Base-by-base conservation (phyloP, 2,888 invertebrate species). In the Drosophila formosana region DNA sequence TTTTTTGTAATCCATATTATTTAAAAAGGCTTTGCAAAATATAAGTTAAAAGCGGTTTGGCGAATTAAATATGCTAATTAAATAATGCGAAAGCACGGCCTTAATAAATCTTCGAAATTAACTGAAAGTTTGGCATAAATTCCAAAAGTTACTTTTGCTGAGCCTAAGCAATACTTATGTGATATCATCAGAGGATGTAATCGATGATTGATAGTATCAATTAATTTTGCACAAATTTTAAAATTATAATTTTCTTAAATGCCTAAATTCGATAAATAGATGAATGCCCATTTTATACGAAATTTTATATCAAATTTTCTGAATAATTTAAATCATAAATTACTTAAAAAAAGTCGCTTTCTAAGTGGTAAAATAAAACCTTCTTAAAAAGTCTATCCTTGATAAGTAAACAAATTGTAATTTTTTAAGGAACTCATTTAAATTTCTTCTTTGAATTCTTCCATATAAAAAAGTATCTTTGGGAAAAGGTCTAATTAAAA, bases 1-100 rank as follows among this genome's bases (percentile, higher is more conserved):
- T 18, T 18, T 18, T 18, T 18, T 18, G n/a, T 18, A 69, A 66
- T 72, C 52, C 66, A 66, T 66, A 63, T 74, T 39, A 75, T 72
- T 75, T 66, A 18, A 46, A 46, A 46, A 56, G n/a, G 5, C 5
- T n/a, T 56, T 57, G 46, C 56, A 25, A 46, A 57, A 57, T 57
- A 18, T 45, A 41, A 43, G 23, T n/a, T 28, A n/a, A 18, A 25
- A 37, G 30, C 41, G 2, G 18, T 11, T 53, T 41, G 1, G 6
- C 3, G n/a, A 32, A 55, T 56, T 34, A 13, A 8, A 56, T 45
- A 34, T 45, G 43, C 45, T 45, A 32, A 56, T 46, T 25, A 34
- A 45, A 45, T 25, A 46, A 32, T 13, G 3, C 13, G 3, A 25
- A 56, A 32, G 9, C 23, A 28, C 4, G 47, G 57, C 47, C 57